These are phyloP conservation scores for Euproctis similis DNA, from an alignment of 2,888 invertebrate genomes.

Conservation along the genomic window DNA sequence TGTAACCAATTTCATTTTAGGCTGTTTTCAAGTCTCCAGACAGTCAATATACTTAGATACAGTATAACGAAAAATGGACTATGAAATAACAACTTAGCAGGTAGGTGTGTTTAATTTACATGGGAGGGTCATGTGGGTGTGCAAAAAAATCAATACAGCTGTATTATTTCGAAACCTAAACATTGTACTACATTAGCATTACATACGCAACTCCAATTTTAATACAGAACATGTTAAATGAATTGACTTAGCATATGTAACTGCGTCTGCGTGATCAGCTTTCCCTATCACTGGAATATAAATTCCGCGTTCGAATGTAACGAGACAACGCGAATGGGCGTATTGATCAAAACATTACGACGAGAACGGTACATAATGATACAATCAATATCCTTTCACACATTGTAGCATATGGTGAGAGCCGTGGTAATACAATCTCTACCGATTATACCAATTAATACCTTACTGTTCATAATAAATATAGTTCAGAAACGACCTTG, in stretches of 20 bases:
- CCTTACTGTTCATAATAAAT: conserved; percentile 29
- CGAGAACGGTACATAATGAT: conserved; percentile 49
- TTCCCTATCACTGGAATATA: conserved; percentile 28
- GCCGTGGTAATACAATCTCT: conserved; percentile 36
- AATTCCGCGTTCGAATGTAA: conserved; percentile 28
- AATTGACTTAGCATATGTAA: conserved; percentile 8
- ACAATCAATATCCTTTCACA: conserved; percentile 51
- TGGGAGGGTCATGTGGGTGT: conserved; percentile 14
- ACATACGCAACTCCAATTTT: conserved; percentile 6
- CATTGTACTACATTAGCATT: too few relatives aligned
- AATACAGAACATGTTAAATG: conserved; percentile 6
- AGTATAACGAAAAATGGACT: too few relatives aligned
- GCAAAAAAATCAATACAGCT: conserved; percentile 23
- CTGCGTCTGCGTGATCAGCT: conserved; percentile 17
- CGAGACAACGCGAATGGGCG: conserved; percentile 13
- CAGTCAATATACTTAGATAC: too few relatives aligned
- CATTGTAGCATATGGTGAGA: conserved; percentile 59
- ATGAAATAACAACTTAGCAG: too few relatives aligned
- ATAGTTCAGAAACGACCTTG: conserved; percentile 50
- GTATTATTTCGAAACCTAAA: too few relatives aligned
- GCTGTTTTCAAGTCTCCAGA: too few relatives aligned
- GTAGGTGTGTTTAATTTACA: too few relatives aligned
- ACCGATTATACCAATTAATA: conserved; percentile 45
- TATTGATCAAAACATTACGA: conserved; percentile 32
- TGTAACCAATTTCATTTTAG: too few relatives aligned